These are phyloP conservation scores for Cantharis nigra DNA, from an alignment of 2,888 invertebrate species.

Conservation along the genomic window DNA sequence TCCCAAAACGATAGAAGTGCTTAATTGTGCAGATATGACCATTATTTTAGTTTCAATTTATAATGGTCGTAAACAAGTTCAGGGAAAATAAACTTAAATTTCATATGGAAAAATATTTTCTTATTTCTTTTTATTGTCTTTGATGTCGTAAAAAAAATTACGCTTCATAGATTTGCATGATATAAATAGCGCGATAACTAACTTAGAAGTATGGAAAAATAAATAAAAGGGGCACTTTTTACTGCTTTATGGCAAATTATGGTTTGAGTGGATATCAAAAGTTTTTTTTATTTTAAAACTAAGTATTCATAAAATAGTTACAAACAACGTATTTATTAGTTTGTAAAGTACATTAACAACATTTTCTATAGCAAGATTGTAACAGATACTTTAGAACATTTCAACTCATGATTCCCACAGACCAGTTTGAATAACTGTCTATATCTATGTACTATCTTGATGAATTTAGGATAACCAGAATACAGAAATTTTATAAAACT, in stretches of 20 bases:
- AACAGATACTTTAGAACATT: too few relatives aligned
- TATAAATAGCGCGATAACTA: conserved; percentile 10
- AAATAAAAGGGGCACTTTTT: not conserved
- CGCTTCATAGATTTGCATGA: conserved; percentile 14
- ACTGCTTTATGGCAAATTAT: not conserved
- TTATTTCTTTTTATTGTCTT: conserved; percentile 13
- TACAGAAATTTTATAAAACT: not conserved
- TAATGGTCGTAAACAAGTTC: conserved; percentile 10
- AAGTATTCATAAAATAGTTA: not conserved
- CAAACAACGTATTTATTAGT: not conserved
- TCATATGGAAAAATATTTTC: conserved; percentile 13
- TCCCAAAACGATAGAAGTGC: not conserved
- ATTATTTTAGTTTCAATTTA: not conserved
- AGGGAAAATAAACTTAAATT: conserved; percentile 8
- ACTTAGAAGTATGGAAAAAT: conserved; percentile 1
- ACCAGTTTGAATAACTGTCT: too few relatives aligned
- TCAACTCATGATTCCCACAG: too few relatives aligned
- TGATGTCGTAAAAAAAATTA: conserved; percentile 12
- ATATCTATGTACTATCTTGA: too few relatives aligned
- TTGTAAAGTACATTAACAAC: not conserved
- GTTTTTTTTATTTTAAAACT: not conserved
- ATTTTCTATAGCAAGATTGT: too few relatives aligned
- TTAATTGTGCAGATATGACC: not conserved
- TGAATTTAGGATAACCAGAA: not conserved
- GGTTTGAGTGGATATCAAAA: not conserved